Percentiles rank a stretch among this genome's conserved stretches.
These are phyloP conservation scores for Ploceus nigricollis DNA, from an alignment of 2,113 vertebrate species.

Conservation along the genomic window DNA sequence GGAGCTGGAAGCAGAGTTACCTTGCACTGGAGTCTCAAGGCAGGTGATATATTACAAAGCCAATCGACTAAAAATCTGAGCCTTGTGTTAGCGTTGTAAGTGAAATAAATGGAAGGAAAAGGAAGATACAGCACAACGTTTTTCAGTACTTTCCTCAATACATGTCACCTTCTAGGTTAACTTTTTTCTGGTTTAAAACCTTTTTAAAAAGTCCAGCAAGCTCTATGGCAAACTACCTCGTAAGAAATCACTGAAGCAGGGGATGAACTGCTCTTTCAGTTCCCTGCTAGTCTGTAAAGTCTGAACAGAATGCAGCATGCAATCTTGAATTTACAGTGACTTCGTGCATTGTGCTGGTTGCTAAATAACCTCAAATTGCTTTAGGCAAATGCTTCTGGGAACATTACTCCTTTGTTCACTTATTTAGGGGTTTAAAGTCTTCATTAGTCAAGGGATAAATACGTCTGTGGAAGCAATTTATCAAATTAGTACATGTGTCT, in stretches of 20 bases:
- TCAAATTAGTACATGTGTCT: slow-evolving; percentile 21
- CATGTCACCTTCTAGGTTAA: background rate
- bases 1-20: background rate
- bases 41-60: background rate
- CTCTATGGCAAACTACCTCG: background rate
- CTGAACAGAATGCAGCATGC: background rate
- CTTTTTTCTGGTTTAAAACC: background rate
- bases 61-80: background rate
- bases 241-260: background rate
- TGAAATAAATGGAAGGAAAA: slow-evolving; percentile 3
- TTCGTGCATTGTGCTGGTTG: background rate
- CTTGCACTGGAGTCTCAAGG: background rate
- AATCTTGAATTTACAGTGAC: background rate
- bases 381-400: background rate
- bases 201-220: background rate
- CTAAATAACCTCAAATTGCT: slow-evolving; percentile 16
- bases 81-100: background rate
- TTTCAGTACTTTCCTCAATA: background rate
- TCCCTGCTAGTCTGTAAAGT: background rate
- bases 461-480: slow-evolving; percentile 26
- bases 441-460: slow-evolving; percentile 36
- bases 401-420: background rate
- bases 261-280: background rate
- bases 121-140: background rate
- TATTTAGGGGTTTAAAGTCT: background rate